A percentile compares a stretch with the other conserved stretches of the same genome.
phyloP scores from a whole-genome alignment of 2,888 invertebrate genomes.

The Miltochrista miniata region DNA sequence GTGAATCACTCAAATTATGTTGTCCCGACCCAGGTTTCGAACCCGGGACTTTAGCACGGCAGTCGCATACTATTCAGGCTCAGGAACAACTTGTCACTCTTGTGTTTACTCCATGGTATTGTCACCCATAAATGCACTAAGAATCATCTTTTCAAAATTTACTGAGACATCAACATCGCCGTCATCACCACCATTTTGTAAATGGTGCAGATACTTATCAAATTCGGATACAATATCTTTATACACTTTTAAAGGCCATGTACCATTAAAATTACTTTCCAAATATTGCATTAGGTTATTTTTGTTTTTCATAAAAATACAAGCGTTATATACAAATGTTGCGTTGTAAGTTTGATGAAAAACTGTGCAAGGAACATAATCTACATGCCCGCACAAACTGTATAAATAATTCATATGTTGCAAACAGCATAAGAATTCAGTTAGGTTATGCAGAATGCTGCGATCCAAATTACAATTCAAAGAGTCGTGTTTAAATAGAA shows the following conservation, averaged over 20 bases:
- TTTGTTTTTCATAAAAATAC: slow-evolving; percentile 18
- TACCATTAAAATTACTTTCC: slow-evolving; percentile 8
- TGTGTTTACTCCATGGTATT: too few relatives aligned
- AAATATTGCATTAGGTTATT: slow-evolving; percentile 19
- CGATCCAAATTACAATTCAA: slow-evolving; percentile 1
- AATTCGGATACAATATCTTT: slow-evolving; percentile 20
- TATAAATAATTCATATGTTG: slow-evolving; percentile 51
- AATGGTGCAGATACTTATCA: slow-evolving; percentile 14
- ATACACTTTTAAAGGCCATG: slow-evolving; percentile 8
- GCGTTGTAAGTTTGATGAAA: slow-evolving; percentile 40
- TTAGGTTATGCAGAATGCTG: slow-evolving; percentile 36
- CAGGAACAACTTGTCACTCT: too few relatives aligned
- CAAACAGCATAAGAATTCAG: slow-evolving; percentile 50
- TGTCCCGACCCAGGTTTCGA: too few relatives aligned
- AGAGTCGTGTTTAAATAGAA: slow-evolving; percentile 16
- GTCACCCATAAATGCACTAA: too few relatives aligned
- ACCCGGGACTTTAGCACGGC: too few relatives aligned
- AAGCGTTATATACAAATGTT: slow-evolving; percentile 43
- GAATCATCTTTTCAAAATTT: too few relatives aligned
- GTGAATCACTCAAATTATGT: too few relatives aligned
- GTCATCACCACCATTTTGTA: background rate
- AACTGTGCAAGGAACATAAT: slow-evolving; percentile 23
- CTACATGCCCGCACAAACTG: slow-evolving; percentile 33
- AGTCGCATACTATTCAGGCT: too few relatives aligned
- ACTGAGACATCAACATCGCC: too few relatives aligned